Evolutionary conservation across 2,888 invertebrate genomes (phyloP), one percentile per base, ranked within the genome.

Genomic region (Amphipoea lucens): DNA sequence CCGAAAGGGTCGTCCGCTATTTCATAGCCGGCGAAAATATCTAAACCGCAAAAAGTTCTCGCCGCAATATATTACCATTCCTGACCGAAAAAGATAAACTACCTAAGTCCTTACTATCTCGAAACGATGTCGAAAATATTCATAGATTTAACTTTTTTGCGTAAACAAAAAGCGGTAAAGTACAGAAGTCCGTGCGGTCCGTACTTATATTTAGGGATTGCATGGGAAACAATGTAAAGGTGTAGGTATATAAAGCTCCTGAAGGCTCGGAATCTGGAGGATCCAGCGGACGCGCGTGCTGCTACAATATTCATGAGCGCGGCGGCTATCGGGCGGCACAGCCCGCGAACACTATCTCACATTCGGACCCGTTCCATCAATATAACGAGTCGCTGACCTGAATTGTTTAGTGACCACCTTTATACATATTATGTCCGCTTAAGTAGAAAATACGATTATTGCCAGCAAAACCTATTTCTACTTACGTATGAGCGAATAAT

Each of bases 271-370:
- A 94, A 94, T 94, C 94, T 94, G 93, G 91, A 93, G 92, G 92
- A 92, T 93, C 90, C 92, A 90, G 89, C 89, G 92, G 91, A 91
- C 85, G 92, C 88, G 92, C 92, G 92, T 92, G 93, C 92, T 94
- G 89, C 90, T 95, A 91, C 93, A 95, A 95, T 95, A 95, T 95
- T 95, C 95, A 95, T 95, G 95, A 95, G 93, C 85, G 88, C 89
- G 90, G 87, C 88, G 90, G 91, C 88, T 90, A 90, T 87, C 89
- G 85, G 89, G 87, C 88, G 85, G 87, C 77, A 81, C 76, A 72
- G 89, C 88, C 90, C 91, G 91, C 92, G 90, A 91, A 91, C 93
- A 93, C 94, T 93, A 93, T 92, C 93, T 92, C 93, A 90, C 94
- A 93, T 91, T 94, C 92, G 92, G 92, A 93, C 93, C 91, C 93